Evolutionary conservation across 2,113 vertebrate genomes (phyloP).

Genomic region (Forbesichthys papilliferus): DNA sequence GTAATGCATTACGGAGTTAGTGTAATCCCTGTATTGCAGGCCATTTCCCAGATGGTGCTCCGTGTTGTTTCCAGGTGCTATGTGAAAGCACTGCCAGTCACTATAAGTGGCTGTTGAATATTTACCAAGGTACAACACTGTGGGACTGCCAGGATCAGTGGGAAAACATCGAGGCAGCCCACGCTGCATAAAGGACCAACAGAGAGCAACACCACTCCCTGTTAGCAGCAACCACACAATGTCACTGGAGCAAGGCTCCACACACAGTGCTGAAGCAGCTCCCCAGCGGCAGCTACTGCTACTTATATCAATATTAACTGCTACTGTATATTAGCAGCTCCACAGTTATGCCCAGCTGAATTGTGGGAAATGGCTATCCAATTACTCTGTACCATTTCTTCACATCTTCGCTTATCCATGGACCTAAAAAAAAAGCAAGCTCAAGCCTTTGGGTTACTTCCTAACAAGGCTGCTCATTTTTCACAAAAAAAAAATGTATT

Average conservation of each 20-base stretch:
- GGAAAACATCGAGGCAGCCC: neutral
- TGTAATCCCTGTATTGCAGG: no score
- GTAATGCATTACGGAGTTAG: no score
- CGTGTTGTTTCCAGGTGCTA: constrained; percentile 14
- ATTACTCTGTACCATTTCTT: constrained; percentile 19
- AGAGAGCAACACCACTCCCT: neutral
- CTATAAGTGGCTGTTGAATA: constrained; percentile 33
- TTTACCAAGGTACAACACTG: constrained; percentile 31
- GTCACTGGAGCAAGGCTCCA: neutral
- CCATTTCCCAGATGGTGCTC: neutral
- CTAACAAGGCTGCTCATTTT: constrained; percentile 29
- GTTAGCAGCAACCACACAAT: neutral
- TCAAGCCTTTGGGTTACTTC: constrained; percentile 4
- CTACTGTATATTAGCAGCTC: neutral
- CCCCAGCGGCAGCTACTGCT: neutral
- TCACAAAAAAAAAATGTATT: neutral
- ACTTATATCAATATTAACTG: constrained; percentile 9
- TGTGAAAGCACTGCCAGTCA: constrained; percentile 21
- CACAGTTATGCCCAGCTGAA: neutral
- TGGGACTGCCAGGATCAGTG: constrained; percentile 18
- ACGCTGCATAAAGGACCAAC: neutral
- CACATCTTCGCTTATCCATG: neutral
- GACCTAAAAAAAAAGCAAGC: neutral
- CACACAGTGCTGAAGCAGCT: neutral
- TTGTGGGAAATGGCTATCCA: constrained; percentile 1